Percentiles rank a stretch among this genome's conserved stretches.
Evolutionary conservation across 2,113 vertebrate species (phyloP).

Genomic region (Toxotes jaculatrix): DNA sequence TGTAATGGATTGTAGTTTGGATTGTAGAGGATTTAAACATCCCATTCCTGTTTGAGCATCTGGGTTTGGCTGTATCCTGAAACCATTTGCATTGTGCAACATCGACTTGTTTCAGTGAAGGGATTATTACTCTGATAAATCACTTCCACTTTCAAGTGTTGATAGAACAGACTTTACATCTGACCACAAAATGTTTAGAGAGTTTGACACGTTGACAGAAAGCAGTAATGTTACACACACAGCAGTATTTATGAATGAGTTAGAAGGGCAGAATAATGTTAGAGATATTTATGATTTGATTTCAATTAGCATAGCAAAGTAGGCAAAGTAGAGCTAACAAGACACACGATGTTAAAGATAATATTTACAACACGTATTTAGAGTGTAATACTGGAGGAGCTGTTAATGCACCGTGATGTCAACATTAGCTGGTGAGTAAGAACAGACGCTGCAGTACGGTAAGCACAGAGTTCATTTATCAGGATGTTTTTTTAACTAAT

Average conservation of each 20-base stretch:
- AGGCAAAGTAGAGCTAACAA: neutral
- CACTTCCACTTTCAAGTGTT: slow-evolving; percentile 1
- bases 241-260: neutral
- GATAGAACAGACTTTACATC: slow-evolving; percentile 18
- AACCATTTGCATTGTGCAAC: neutral
- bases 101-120: neutral
- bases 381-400: neutral
- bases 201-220: neutral
- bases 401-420: neutral
- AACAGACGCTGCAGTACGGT: too few species aligned
- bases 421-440: too few species aligned
- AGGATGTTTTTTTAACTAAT: neutral
- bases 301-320: neutral
- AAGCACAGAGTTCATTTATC: too few species aligned
- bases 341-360: slow-evolving; percentile 13
- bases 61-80: slow-evolving; percentile 5
- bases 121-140: slow-evolving; percentile 38
- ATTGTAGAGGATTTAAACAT: too few species aligned
- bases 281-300: slow-evolving; percentile 5
- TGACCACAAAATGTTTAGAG: slow-evolving; percentile 31
- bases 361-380: slow-evolving; percentile 36
- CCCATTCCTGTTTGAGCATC: neutral
- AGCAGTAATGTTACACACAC: neutral
- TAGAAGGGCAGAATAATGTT: neutral
- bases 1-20: too few species aligned